Evolutionary conservation across 1,140 invertebrate species (phyloP), one percentile per base, ranked within the genome.

Genomic region (Atta texana): DNA sequence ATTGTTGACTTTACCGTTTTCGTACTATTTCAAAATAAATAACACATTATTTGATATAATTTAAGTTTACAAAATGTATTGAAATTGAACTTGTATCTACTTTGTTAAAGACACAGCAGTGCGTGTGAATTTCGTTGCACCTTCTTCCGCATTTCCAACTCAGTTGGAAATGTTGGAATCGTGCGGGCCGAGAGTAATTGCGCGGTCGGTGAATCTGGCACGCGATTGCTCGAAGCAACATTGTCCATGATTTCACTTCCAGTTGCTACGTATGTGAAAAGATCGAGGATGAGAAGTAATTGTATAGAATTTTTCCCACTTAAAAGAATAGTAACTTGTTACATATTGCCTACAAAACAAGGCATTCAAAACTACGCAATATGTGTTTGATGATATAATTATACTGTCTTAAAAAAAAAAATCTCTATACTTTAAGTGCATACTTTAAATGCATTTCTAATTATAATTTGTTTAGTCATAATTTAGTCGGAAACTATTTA

Each of bases 141-240:
- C 24, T 59, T 82, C 10, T 74, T 82, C 53, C 68, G 68, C 34
- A 53, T 74, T 82, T 81, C 53, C 44, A 78, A 18, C 44, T 72
- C 28, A 24, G 8, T 24, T 61, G 68, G 39, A 82, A 74, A 72
- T 21, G 34, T 59, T 61, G 68, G 39, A 82, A 74, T 82, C 24
- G 34, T 59, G 68, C 68, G 55, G 55, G 39, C 57, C 24, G 53
- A 49, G 24, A 74, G 68, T 82, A 82, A 82, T 82, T 74, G 68
- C 24, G 53, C 39, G 87, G 14, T 57, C 77, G 68, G 63, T 14
- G 55, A 89, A 89, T 88, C 72, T 89, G 72, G 88, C 57, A 71
- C 78, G 49, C 87, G 84, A 88, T 74, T 88, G 72, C 64, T 34
- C 77, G 24, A 49, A 84, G 81, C 61, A n/a, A 87, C 75, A 71